Conservation (phyloP, 2,113 vertebrate species). For the Etheostoma spectabile region DNA sequence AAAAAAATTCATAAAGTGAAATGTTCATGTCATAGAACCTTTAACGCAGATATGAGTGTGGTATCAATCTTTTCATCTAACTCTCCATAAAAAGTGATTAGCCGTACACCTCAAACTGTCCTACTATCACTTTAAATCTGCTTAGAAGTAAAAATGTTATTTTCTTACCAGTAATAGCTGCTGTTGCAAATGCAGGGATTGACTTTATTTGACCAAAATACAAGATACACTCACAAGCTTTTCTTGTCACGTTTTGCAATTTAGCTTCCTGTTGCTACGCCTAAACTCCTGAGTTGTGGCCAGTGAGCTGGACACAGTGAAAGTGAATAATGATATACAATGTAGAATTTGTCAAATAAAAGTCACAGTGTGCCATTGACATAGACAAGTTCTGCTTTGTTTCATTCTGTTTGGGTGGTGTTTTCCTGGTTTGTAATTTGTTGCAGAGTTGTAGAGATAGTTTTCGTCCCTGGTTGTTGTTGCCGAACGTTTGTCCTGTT, state of each 20-base stretch:
- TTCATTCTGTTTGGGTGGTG: slow-evolving; percentile 25
- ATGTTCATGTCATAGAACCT: too few relatives aligned
- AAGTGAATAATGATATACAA: slow-evolving; percentile 37
- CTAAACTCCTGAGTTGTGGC: slow-evolving; percentile 15
- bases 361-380: neutral
- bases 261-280: neutral
- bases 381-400: slow-evolving; percentile 43
- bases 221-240: slow-evolving; percentile 63
- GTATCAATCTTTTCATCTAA: neutral
- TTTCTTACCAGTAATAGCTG: neutral
- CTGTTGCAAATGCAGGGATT: slow-evolving; percentile 1
- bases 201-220: slow-evolving; percentile 17
- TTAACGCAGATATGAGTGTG: neutral
- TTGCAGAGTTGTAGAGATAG: slow-evolving; percentile 18
- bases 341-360: slow-evolving; percentile 24
- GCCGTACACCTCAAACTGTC: neutral
- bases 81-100: neutral
- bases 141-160: neutral
- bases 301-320: slow-evolving; percentile 44
- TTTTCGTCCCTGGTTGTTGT: slow-evolving; percentile 37
- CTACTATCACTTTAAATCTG: neutral
- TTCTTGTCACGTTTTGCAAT: slow-evolving; percentile 4
- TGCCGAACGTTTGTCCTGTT: slow-evolving; percentile 35
- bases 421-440: slow-evolving; percentile 43
- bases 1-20: too few relatives aligned